phyloP scores from a whole-genome alignment of 2,113 vertebrate genomes.

The Zosterops japonicus region DNA sequence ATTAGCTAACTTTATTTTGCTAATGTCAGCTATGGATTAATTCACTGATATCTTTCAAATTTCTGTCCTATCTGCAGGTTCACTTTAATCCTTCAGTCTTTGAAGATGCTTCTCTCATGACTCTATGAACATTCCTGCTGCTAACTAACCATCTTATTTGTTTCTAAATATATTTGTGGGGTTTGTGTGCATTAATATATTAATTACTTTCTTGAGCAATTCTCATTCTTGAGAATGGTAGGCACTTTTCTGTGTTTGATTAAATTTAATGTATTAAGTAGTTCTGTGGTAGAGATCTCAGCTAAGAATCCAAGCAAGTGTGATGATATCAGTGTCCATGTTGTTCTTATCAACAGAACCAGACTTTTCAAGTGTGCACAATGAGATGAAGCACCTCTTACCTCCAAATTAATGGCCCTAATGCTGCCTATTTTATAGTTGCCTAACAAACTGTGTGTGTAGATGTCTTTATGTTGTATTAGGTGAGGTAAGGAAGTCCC shows the following conservation, averaged over 20 bases:
- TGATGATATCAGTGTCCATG: not conserved
- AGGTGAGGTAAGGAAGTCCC: not conserved
- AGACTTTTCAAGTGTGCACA: not conserved
- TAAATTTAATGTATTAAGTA: not conserved
- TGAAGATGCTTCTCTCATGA: not conserved
- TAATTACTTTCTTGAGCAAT: not conserved
- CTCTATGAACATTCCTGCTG: not conserved
- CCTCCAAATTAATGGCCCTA: not conserved
- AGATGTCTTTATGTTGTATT: not conserved
- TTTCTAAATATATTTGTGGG: not conserved
- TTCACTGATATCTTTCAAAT: not conserved
- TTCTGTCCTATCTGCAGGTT: not conserved
- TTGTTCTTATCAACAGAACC: not conserved
- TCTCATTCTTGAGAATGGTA: not conserved
- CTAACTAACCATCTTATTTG: not conserved
- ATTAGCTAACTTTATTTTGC: not conserved
- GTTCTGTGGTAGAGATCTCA: not conserved
- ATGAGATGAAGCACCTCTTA: not conserved
- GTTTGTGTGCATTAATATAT: not conserved
- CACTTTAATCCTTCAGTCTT: not conserved
- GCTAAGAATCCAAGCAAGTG: not conserved
- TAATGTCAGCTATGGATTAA: not conserved
- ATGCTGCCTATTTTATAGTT: not conserved
- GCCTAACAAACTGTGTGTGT: not conserved
- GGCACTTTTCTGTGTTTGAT: not conserved